Base-by-base conservation (phyloP, 1,140 invertebrate genomes). In the Zelostemma sp. region DNA sequence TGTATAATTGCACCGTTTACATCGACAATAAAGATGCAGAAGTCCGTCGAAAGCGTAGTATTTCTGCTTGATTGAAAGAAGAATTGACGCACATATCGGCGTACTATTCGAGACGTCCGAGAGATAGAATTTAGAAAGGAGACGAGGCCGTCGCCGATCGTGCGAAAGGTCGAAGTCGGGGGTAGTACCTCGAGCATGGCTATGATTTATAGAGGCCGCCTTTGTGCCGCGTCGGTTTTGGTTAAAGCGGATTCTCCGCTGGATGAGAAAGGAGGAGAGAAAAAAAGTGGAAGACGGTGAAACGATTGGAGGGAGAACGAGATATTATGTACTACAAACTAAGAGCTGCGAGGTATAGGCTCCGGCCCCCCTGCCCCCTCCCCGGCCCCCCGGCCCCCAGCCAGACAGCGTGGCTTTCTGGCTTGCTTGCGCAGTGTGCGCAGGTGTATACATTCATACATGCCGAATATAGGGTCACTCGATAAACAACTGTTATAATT, bases 381-480 rank as follows among this genome's bases (percentile, higher is more conserved):
- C n/a, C n/a, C n/a, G n/a, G n/a, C n/a, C n/a, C n/a, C 62, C 31
- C 46, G 68, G 40, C 49, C 38, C 33, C 19, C 45, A 53, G 59
- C 73, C 73, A 74, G 73, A 74, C 73, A 74, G 73, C 73, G 73
- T 74, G 73, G 73, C 73, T 74, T 68, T 65, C 28, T 43, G 62
- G n/a, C n/a, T n/a, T n/a, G n/a, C n/a, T n/a, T n/a, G 25, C 25
- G 19, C 8, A 33, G n/a, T 50, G n/a, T 31, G n/a, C n/a, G n/a
- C 35, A 40, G 35, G 8, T 19, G 14, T 38, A 41, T n/a, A 17
- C 15, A 33, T 33, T n/a, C n/a, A n/a, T n/a, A n/a, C n/a, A n/a
- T n/a, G 1, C 15, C 12, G n/a, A n/a, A n/a, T n/a, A n/a, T 35
- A 17, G 18, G 31, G 28, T 35, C 48, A 25, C 21, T 8, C 28